Evolutionary conservation across 2,113 vertebrate species (phyloP).

Genomic region (Sclerurus mexicanus): DNA sequence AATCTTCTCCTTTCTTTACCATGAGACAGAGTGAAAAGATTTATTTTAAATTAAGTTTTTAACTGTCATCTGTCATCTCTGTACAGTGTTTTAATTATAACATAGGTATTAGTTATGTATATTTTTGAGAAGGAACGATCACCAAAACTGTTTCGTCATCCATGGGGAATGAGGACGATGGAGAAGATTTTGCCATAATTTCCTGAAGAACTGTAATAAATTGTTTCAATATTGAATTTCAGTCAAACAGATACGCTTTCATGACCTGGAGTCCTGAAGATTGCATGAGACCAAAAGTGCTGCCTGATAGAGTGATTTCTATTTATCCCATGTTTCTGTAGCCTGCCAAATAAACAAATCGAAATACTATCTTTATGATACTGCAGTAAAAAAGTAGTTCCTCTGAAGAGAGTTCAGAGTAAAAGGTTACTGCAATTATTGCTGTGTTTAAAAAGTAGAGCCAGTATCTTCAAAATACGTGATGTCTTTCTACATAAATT

Average conservation of each 20-base stretch:
- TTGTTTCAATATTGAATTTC: conserved; percentile 71
- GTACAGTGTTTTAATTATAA: conserved; percentile 99
- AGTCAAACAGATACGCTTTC: conserved; percentile 60
- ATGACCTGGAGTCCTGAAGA: conserved; percentile 51
- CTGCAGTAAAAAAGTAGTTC: conserved; percentile 34
- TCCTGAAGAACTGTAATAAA: conserved; percentile 68
- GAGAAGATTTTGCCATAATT: conserved; percentile 69
- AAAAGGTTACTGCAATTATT: conserved; percentile 30
- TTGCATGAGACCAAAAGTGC: conserved; percentile 47
- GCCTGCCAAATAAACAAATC: conserved; percentile 48
- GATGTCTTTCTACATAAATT: conserved; percentile 40
- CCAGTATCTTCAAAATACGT: conserved; percentile 29
- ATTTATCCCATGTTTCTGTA: conserved; percentile 34
- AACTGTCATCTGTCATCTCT: conserved; percentile 99
- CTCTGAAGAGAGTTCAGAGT: conserved; percentile 19
- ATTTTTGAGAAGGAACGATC: conserved; percentile 84
- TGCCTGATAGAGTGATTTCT: conserved; percentile 12
- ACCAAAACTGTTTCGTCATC: conserved; percentile 81
- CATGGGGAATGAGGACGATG: conserved; percentile 39
- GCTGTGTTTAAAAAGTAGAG: conserved; percentile 31
- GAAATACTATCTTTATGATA: conserved; percentile 26
- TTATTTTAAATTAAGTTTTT: conserved; percentile 99
- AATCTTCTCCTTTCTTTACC: conserved; percentile 98
- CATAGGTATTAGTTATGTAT: conserved; percentile 96
- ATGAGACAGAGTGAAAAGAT: conserved; percentile 99